Percentiles rank a stretch among this genome's conserved stretches.
Conservation (phyloP, 2,888 invertebrate genomes). For the Lissocephala sabroskyi region DNA sequence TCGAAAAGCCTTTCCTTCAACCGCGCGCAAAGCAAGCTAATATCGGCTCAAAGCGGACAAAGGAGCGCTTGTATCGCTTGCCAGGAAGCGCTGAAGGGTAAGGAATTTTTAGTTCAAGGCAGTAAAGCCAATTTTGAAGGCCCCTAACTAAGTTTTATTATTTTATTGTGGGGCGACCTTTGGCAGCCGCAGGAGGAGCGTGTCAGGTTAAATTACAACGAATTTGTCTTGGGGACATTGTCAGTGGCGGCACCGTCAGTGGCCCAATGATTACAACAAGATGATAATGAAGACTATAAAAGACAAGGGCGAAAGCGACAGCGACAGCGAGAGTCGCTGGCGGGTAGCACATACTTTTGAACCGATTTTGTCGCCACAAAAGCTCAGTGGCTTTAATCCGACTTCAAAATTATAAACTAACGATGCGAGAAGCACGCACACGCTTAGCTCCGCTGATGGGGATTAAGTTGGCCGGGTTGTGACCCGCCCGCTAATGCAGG, state of each 20-base stretch:
- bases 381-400: conserved; percentile 63
- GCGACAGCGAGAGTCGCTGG: too few relatives aligned
- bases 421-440: conserved; percentile 38
- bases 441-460: conserved; percentile 24
- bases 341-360: conserved; percentile 35
- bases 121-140: conserved; percentile 54
- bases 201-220: conserved; percentile 41
- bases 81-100: too few relatives aligned
- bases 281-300: conserved; percentile 61
- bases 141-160: conserved; percentile 60
- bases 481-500: conserved; percentile 61
- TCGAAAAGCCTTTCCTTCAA: too few relatives aligned
- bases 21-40: too few relatives aligned
- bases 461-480: conserved; percentile 54
- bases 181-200: background rate
- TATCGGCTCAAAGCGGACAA: too few relatives aligned
- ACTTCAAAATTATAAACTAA: conserved; percentile 67
- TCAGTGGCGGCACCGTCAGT: conserved; percentile 35
- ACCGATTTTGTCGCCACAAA: conserved; percentile 52
- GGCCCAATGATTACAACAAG: conserved; percentile 65
- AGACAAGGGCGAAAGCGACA: background rate
- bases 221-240: conserved; percentile 62
- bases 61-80: too few relatives aligned
- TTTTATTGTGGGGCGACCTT: conserved; percentile 40
- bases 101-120: too few relatives aligned